These are phyloP conservation scores for Paraescarpia echinospica DNA, from an alignment of 1,140 invertebrate genomes.

Conservation along the genomic window DNA sequence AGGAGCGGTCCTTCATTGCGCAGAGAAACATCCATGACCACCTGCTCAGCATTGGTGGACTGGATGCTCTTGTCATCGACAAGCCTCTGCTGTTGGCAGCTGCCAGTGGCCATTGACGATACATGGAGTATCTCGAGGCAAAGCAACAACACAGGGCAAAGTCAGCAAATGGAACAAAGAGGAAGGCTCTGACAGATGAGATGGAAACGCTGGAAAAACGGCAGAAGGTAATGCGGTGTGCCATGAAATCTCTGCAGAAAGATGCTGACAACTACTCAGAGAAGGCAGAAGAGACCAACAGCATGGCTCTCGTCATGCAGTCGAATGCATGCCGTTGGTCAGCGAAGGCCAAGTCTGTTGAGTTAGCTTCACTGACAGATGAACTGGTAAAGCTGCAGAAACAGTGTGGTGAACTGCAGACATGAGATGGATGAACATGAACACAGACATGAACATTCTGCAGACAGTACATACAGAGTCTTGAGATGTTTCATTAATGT, in stretches of 20 bases:
- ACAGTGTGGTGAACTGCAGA: neutral
- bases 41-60: neutral
- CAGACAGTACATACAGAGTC: no score
- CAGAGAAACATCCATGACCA: constrained; percentile 13
- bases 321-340: neutral
- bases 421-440: neutral
- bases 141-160: neutral
- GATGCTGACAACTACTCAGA: neutral
- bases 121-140: neutral
- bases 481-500: no score
- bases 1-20: constrained; percentile 33
- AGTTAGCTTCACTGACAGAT: neutral
- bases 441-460: no score
- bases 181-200: neutral
- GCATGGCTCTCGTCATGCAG: neutral
- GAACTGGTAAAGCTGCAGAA: neutral
- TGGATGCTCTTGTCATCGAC: neutral
- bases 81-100: neutral
- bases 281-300: neutral
- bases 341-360: neutral
- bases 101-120: neutral
- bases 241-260: neutral
- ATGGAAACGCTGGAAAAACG: neutral
- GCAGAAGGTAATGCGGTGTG: neutral
- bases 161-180: neutral